Base-by-base conservation (phyloP, 2,888 invertebrate species). In the Brachyopa scutellaris region DNA sequence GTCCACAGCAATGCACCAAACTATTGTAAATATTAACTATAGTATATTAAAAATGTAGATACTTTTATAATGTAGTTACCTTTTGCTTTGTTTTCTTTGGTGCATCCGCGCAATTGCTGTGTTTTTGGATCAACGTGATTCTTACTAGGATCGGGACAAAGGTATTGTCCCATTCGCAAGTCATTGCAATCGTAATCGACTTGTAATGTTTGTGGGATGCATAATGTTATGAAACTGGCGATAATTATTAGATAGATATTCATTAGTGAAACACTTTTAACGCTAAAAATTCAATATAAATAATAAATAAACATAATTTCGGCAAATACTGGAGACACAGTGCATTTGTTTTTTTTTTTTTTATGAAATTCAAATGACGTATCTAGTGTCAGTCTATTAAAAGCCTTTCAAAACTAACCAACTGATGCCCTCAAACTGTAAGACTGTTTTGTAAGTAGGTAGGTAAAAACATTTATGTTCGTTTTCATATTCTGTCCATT, bases 91-190 rank as follows among this genome's bases (percentile, higher is more conserved):
- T 96, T 96, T 87, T 96, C 94, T 85, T 94, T 90, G 1, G 93
- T 93, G 89, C 98, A 98, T 70, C 95, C 96, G 85, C 91, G 91
- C 29, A 95, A 94, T 88, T 98, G 97, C 89, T 99, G 98, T 0
- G 98, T 98, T 87, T 94, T 93, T 0, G 94, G 93, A 89, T 98
- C 97, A 86, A 98, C 97, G 86, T 95, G 94, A 86, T 93, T 93
- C 85, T 92, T 90, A 83, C 91, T 92, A 4, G 96, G 95, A 91
- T 96, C 94, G 0, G 96, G 96, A 88, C 97, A 97, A 80, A 96
- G 92, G 86, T 93, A 97, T 87, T 97, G 96, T 0, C 96, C 96
- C 91, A 95, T 92, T 85, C 94, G 91, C 85, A 97, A 90, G 53
- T 93, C 94, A 86, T 91, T 94, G 88, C 96, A 96, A 87, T 96